Base-by-base conservation (phyloP, 92 coral and sea anemone species). In the Heliopora coerulea region DNA sequence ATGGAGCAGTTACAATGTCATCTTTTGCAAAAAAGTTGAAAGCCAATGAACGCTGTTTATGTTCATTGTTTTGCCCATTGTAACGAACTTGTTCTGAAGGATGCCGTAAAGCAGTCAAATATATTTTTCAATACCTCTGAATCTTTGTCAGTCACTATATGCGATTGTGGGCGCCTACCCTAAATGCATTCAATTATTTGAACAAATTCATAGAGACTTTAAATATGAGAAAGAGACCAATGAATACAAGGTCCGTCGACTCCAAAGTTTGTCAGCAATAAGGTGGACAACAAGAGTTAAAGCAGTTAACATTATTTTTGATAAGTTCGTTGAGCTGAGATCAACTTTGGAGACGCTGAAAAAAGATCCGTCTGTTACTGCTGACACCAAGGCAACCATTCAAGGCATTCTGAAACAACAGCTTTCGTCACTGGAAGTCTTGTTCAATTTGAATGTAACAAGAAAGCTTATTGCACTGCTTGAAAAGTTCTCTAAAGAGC, bases 1-100 rank as follows among this genome's bases (percentile, higher is more conserved):
- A 64, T 15, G 31, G 72, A 54, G 72, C 72, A 37, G 54, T 31
- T n/a, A 54, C 72, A 64, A 64, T 64, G 72, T 37, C 37, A 20
- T 46, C 59, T 2, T 46, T 68, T 13, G 59, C 74, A 24, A 68
- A 42, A 68, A 14, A 1, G 74, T 59, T 68, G 41, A 25, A 46
- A 31, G 59, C 59, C 0, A 59, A 68, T 26, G 72, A 68, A 68
- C 29, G 52, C 74, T 13, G 27, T 49, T 26, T 68, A 2, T 46
- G 58, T 48, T 46, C 74, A 68, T 21, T 68, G 41, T 49, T 68
- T 68, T 20, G 74, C 74, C 26, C 74, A 68, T 30, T 68, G 59
- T 41, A 68, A 68, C 48, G 37, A 68, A 28, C 74, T 68, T n/a
- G 29, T 68, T 34, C 42, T 61, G 8, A 61, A 61, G 39, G 73